Base-by-base conservation (phyloP, 2,888 invertebrate species). In the Dynastes grantii region DNA sequence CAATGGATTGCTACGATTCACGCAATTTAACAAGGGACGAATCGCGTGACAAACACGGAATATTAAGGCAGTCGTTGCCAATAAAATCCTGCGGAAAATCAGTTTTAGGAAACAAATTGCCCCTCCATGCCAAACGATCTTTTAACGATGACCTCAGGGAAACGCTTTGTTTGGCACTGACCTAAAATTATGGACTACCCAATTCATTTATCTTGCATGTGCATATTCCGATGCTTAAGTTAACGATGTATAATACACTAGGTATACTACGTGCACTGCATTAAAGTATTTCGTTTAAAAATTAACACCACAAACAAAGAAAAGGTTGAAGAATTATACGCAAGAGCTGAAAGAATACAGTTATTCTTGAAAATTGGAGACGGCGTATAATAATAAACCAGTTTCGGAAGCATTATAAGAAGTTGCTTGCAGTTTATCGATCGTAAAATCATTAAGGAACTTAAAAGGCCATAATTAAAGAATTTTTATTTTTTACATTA, bases 91-190 rank as follows among this genome's bases (percentile, higher is more conserved):
- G 27, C 49, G 11, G 27, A 53, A 27, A 29, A 61, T 61, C 16
- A 29, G 27, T 29, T 61, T 13, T 11, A 9, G 2, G 3, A 2
- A 32, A 63, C 32, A 32, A 32, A 13, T 29, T 63, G 22, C 37
- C 13, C 22, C 8, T 27, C 29, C 6, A n/a, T 16, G 2, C 13
- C 37, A 37, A 68, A 68, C 27, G 51, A 68, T 49, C 22, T 68
- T 67, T 68, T 68, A 68, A 27, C 67, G 49, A 68, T 22, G 29
- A 40, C n/a, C 11, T 37, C 32, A 32, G 32, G 64, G 37, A 37
- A 37, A n/a, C 13, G 53, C 4, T 13, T 53, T 53, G 4, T 53
- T 4, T 4, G 13, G 11, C 16, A 11, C 13, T 53, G 11, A 53
- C 13, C n/a, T 4, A 53, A 53, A 16, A 9, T 13, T 13, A 53